These are phyloP conservation scores for Cryptoprocta ferox DNA, from an alignment of 2,797 vertebrate genomes.

Conservation along the genomic window DNA sequence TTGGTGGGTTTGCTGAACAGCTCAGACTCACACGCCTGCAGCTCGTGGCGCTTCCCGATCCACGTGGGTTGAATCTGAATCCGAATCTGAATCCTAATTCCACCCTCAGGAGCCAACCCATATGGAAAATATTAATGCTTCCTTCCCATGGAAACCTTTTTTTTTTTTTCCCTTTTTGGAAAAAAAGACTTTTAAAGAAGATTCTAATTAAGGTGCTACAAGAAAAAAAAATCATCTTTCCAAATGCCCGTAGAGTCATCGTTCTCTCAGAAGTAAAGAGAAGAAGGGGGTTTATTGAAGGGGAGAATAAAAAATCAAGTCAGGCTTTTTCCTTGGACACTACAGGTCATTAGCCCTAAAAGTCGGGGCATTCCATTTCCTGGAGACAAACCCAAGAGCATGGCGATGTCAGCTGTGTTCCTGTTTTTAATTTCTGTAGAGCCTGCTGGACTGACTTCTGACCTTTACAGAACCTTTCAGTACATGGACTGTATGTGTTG, in stretches of 20 bases:
- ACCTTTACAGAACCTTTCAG: not conserved
- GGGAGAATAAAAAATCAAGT: not conserved
- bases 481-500: not conserved
- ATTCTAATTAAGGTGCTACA: not conserved
- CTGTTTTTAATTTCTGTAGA: not conserved
- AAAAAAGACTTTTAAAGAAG: slow-evolving; percentile 27
- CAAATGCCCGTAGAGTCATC: not conserved
- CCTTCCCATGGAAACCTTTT: not conserved
- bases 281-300: not conserved
- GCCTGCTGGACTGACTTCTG: not conserved
- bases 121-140: slow-evolving; percentile 31
- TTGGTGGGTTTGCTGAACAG: not conserved
- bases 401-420: rapidly evolving
- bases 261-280: not conserved
- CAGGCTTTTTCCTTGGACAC: not conserved
- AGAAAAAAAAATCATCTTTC: not conserved
- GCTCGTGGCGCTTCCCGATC: not conserved
- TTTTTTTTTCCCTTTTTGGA: not conserved
- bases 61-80: not conserved
- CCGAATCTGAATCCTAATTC: not conserved
- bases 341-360: not conserved
- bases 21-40: not conserved
- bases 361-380: rapidly evolving
- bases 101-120: not conserved
- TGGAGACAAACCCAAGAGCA: not conserved